These are phyloP conservation scores for Stomorhina lunata DNA, from an alignment of 2,888 invertebrate genomes.

Conservation along the genomic window DNA sequence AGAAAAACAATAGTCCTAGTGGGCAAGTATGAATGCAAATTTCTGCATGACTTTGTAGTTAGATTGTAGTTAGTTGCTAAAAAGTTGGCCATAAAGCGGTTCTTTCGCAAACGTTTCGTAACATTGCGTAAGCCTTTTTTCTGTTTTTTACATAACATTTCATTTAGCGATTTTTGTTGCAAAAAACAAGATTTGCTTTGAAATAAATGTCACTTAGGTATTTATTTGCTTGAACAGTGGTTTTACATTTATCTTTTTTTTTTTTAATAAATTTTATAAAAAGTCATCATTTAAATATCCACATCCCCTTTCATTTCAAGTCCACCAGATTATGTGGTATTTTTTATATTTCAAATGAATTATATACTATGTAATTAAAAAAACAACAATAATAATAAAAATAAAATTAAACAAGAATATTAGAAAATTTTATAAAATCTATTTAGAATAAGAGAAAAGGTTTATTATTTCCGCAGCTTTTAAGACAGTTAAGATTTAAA, in stretches of 20 bases:
- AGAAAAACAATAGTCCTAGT: too few species aligned
- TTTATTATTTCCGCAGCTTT: slow-evolving; percentile 1
- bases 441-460: slow-evolving; percentile 22
- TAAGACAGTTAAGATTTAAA: slow-evolving; percentile 30
- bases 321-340: neutral
- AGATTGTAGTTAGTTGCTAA: too few species aligned
- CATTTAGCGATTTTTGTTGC: too few species aligned
- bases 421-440: slow-evolving; percentile 28
- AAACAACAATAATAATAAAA: slow-evolving; percentile 6
- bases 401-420: slow-evolving; percentile 38
- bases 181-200: too few species aligned
- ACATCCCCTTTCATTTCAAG: neutral
- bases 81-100: too few species aligned
- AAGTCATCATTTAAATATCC: slow-evolving; percentile 21
- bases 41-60: too few species aligned
- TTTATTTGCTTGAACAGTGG: neutral
- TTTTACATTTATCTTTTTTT: too few species aligned
- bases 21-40: too few species aligned
- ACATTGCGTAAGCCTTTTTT: too few species aligned
- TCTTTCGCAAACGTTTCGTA: too few species aligned
- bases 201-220: neutral
- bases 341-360: neutral
- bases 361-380: slow-evolving; percentile 24
- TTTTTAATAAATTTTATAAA: neutral
- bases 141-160: too few species aligned